phyloP scores from a whole-genome alignment of 92 coral and sea anemone species.

The Siderastrea radians region DNA sequence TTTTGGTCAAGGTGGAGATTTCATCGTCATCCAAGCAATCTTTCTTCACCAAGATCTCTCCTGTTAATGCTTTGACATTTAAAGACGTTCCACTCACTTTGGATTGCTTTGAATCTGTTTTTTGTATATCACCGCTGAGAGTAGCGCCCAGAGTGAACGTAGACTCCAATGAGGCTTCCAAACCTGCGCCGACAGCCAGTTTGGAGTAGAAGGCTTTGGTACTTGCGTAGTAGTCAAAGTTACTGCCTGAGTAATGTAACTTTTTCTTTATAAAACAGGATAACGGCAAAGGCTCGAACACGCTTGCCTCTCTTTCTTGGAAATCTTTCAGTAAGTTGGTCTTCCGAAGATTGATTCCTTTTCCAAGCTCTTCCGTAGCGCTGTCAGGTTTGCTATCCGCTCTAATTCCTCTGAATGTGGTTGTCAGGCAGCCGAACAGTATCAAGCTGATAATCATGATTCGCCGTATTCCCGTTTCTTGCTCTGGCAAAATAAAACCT shows the following conservation, averaged over 20 bases:
- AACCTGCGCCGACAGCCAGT: slow-evolving; percentile 23
- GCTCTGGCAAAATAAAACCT: background rate
- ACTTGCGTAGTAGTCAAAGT: no score
- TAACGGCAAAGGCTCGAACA: background rate
- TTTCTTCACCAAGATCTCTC: background rate
- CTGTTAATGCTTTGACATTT: background rate
- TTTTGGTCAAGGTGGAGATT: background rate
- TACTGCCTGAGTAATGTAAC: no score
- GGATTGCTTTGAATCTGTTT: background rate
- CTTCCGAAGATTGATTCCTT: background rate
- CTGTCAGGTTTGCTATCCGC: background rate
- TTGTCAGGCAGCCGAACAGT: background rate
- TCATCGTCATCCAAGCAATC: slow-evolving; percentile 11
- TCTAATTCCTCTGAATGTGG: background rate
- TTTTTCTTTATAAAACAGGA: background rate
- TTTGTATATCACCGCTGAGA: background rate
- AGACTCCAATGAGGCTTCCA: background rate
- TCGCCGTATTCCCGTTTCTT: background rate
- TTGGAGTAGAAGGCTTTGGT: background rate
- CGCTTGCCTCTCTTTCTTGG: background rate
- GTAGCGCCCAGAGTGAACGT: slow-evolving; percentile 32
- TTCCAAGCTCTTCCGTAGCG: background rate
- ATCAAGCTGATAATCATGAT: background rate
- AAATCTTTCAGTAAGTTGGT: background rate
- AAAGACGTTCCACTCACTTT: slow-evolving; percentile 39